Conservation (phyloP, 2,888 invertebrate species). For the Agonum fuliginosum region DNA sequence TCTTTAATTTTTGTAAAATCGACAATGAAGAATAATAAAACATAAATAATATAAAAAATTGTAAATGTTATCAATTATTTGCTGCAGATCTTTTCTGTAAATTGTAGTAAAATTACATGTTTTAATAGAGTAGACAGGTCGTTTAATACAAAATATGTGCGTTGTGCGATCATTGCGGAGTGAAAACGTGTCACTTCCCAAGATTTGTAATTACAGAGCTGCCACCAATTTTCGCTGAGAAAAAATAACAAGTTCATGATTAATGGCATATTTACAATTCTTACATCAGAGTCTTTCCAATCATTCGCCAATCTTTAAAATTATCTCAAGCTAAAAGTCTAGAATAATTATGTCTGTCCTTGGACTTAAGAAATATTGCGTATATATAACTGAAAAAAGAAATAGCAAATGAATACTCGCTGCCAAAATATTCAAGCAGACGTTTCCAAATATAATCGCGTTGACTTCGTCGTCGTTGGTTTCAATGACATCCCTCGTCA, state of each 20-base stretch:
- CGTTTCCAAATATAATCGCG: constrained; percentile 56
- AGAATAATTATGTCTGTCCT: constrained; percentile 37
- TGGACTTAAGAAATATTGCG: constrained; percentile 45
- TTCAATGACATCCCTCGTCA: constrained; percentile 47
- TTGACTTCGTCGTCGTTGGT: constrained; percentile 19
- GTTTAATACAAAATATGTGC: too few relatives aligned
- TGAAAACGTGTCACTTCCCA: too few relatives aligned
- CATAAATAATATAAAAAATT: too few relatives aligned
- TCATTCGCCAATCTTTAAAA: constrained; percentile 34
- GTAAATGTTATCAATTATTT: too few relatives aligned
- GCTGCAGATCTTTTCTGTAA: too few relatives aligned
- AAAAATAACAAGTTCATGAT: neutral
- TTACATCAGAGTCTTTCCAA: constrained; percentile 11
- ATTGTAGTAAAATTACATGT: too few relatives aligned
- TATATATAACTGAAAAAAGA: constrained; percentile 40
- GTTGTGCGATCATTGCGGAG: too few relatives aligned
- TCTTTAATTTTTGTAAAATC: too few relatives aligned
- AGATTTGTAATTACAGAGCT: too few relatives aligned
- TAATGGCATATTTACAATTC: neutral
- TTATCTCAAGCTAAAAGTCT: constrained; percentile 8
- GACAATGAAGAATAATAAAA: too few relatives aligned
- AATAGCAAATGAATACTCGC: constrained; percentile 6
- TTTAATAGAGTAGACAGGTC: too few relatives aligned
- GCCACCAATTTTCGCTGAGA: too few relatives aligned
- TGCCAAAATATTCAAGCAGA: constrained; percentile 56